These are phyloP conservation scores for Eurystomus glaucurus DNA, from an alignment of 2,797 vertebrate genomes.

Conservation along the genomic window DNA sequence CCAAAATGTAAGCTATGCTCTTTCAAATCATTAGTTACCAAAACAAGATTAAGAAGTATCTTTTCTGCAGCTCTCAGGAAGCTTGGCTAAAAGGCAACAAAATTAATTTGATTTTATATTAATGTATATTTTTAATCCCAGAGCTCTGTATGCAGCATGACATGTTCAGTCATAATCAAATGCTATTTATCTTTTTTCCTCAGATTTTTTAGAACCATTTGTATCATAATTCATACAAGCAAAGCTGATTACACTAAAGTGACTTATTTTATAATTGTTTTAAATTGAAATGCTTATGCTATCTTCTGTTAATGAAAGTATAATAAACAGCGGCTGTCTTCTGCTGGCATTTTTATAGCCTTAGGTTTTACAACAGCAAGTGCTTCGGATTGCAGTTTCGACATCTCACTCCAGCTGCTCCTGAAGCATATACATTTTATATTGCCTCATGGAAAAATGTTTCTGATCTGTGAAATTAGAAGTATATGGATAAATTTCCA, in stretches of 20 bases:
- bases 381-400: not conserved
- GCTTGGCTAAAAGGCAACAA: not conserved
- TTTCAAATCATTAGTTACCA: not conserved
- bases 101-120: not conserved
- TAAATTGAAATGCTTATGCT: not conserved
- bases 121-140: not conserved
- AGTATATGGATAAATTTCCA: not conserved
- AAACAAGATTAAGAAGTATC: not conserved
- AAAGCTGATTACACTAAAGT: not conserved
- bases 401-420: not conserved
- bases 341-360: not conserved
- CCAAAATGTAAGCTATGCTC: not conserved
- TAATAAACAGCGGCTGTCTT: not conserved
- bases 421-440: not conserved
- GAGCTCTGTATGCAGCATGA: not conserved
- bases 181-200: not conserved
- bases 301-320: not conserved
- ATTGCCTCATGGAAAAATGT: not conserved
- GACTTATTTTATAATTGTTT: not conserved
- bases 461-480: constrained; percentile 8
- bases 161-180: not conserved
- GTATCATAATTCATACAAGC: not conserved
- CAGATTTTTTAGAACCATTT: not conserved
- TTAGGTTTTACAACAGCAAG: not conserved
- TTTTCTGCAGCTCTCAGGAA: not conserved